Percentiles rank a stretch among this genome's conserved stretches.
Evolutionary conservation across 2,797 vertebrate genomes (phyloP).

Genomic region (Crenichthys baileyi): DNA sequence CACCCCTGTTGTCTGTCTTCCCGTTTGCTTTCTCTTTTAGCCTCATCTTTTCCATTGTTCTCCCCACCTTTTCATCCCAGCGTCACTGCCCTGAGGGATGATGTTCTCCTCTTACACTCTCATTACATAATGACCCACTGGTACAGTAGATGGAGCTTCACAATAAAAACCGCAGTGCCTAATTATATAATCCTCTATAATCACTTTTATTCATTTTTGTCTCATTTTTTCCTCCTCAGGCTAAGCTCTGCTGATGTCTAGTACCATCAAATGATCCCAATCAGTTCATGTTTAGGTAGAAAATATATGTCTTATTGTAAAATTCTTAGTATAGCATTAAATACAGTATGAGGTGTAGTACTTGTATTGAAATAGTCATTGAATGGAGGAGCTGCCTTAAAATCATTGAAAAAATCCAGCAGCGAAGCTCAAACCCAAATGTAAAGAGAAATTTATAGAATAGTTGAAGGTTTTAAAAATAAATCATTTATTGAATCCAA

Average conservation of each 20-base stretch:
- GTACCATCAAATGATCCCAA: constrained; percentile 14
- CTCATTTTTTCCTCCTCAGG: constrained; percentile 9
- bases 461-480: not conserved
- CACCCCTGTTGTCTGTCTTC: not conserved
- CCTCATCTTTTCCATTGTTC: constrained; percentile 17
- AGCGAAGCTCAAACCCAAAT: not conserved
- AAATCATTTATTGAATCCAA: not conserved
- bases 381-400: not conserved
- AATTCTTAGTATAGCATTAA: constrained; percentile 17
- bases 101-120: constrained; percentile 52
- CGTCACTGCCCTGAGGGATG: constrained; percentile 53
- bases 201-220: constrained; percentile 38
- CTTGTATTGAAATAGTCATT: constrained; percentile 8
- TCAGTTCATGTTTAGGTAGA: constrained; percentile 28
- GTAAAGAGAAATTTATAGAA: not conserved
- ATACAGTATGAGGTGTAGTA: not conserved
- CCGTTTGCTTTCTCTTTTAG: not conserved
- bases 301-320: constrained; percentile 2
- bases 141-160: constrained; percentile 43
- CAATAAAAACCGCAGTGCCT: constrained; percentile 48
- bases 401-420: constrained; percentile 2
- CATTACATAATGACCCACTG: constrained; percentile 59
- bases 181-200: constrained; percentile 53
- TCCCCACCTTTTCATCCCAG: constrained; percentile 38
- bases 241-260: constrained; percentile 32